A percentile compares a stretch with the other conserved stretches of the same genome.
phyloP scores from a whole-genome alignment of 1,140 invertebrate species.

The Papilio helenus region DNA sequence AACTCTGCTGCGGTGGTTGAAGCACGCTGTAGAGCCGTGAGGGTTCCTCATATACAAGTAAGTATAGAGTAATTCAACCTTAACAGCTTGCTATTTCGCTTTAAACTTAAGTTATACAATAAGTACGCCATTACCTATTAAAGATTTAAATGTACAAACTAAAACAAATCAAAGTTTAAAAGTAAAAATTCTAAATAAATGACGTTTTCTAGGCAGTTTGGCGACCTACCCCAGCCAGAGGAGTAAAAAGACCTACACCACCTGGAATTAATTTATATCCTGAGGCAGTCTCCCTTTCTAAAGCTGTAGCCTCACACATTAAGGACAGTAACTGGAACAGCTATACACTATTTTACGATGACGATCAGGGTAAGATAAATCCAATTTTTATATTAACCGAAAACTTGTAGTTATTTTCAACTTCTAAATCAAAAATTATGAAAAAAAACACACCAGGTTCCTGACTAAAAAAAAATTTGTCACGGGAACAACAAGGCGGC shows the following conservation, averaged over 20 bases:
- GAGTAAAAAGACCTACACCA: slow-evolving; percentile 49
- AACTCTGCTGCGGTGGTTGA: slow-evolving; percentile 65
- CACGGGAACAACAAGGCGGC: too few species aligned
- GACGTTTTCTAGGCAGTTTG: slow-evolving; percentile 67
- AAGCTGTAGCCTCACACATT: slow-evolving; percentile 65
- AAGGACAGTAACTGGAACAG: slow-evolving; percentile 73
- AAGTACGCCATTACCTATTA: too few species aligned
- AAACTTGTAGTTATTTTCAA: background rate
- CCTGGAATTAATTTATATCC: slow-evolving; percentile 72
- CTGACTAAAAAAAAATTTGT: too few species aligned
- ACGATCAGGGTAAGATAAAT: slow-evolving; percentile 64
- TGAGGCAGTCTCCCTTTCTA: slow-evolving; percentile 71
- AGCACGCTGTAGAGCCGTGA: slow-evolving; percentile 60
- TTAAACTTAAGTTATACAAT: too few species aligned
- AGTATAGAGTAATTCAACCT: background rate
- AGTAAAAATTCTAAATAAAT: background rate
- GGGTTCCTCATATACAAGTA: slow-evolving; percentile 74
- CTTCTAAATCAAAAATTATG: too few species aligned
- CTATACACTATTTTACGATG: slow-evolving; percentile 73
- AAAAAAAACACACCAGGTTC: too few species aligned
- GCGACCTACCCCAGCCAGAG: slow-evolving; percentile 62
- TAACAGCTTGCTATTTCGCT: too few species aligned
- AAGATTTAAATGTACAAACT: too few species aligned
- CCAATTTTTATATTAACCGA: background rate
- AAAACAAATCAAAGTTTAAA: too few species aligned